These are phyloP conservation scores for Drosophila pseudotalamancana DNA, from an alignment of 2,888 invertebrate genomes.

Conservation along the genomic window DNA sequence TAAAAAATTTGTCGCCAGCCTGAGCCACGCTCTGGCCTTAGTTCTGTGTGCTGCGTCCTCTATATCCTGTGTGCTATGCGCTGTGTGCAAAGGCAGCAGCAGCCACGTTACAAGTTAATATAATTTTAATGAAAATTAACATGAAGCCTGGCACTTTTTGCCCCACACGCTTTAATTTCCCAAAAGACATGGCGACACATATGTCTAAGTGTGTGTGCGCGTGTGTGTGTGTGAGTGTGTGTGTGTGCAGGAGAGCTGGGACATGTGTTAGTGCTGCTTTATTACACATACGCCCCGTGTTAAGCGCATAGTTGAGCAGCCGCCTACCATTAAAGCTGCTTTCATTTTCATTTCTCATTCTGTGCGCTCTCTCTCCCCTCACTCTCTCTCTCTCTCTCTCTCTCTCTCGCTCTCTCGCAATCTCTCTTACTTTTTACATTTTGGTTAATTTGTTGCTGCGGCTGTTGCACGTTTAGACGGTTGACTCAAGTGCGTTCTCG, in stretches of 20 bases:
- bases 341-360: slow-evolving; percentile 45
- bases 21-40: slow-evolving; percentile 14
- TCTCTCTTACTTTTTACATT: slow-evolving; percentile 13
- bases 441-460: slow-evolving; percentile 49
- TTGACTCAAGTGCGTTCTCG: slow-evolving; percentile 71
- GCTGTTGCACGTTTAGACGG: slow-evolving; percentile 40
- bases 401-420: neutral
- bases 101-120: slow-evolving; percentile 80
- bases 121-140: slow-evolving; percentile 81
- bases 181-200: slow-evolving; percentile 60
- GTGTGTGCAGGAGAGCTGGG: slow-evolving; percentile 16
- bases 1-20: slow-evolving; percentile 72
- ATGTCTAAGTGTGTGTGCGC: slow-evolving; percentile 8
- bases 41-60: slow-evolving; percentile 18
- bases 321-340: slow-evolving; percentile 45
- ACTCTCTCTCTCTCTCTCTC: neutral
- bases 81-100: slow-evolving; percentile 25
- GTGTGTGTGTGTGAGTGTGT: slow-evolving; percentile 14
- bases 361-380: neutral
- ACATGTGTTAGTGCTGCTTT: slow-evolving; percentile 59
- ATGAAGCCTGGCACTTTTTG: slow-evolving; percentile 79
- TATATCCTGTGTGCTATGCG: slow-evolving; percentile 15
- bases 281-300: slow-evolving; percentile 67
- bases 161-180: slow-evolving; percentile 76
- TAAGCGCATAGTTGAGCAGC: slow-evolving; percentile 71